phyloP scores from a whole-genome alignment of 1,140 invertebrate genomes.

The Melitaea cinxia region DNA sequence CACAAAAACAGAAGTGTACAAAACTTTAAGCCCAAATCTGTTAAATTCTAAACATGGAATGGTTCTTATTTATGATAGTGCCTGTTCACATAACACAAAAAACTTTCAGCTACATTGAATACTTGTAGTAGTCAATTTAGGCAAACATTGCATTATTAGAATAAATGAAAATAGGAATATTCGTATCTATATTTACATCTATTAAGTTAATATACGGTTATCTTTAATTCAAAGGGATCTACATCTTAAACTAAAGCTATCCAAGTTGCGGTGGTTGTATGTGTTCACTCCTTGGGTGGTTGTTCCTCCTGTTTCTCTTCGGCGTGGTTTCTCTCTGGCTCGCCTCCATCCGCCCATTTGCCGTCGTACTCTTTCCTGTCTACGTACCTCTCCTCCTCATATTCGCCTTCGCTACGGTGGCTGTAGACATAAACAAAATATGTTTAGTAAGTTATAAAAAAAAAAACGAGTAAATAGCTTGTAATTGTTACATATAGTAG shows the following conservation, averaged over 20 bases:
- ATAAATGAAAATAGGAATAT: not conserved
- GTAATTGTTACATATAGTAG: not conserved
- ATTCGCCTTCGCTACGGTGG: conserved; percentile 87
- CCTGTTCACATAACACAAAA: conserved; percentile 1
- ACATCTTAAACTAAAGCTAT: not conserved
- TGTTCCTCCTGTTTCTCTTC: conserved; percentile 65
- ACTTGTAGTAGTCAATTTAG: not conserved
- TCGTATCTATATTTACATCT: conserved; percentile 24
- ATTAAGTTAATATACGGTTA: conserved; percentile 2
- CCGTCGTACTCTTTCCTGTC: conserved; percentile 83
- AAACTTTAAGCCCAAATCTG: not conserved
- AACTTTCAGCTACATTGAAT: not conserved
- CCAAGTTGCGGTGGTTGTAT: not conserved
- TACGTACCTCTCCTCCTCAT: conserved; percentile 85
- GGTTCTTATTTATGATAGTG: conserved; percentile 13
- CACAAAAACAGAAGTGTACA: conserved; percentile 23
- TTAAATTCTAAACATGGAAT: conserved; percentile 25
- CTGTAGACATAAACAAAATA: conserved; percentile 78
- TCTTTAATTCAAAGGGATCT: not conserved
- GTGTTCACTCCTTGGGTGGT: conserved; percentile 43
- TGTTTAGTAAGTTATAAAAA: not conserved
- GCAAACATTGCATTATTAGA: conserved; percentile 2
- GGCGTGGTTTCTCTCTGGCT: conserved; percentile 58
- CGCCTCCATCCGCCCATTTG: conserved; percentile 83
- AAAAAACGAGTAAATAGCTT: not conserved